A percentile compares a stretch with the other conserved stretches of the same genome.
phyloP scores from a whole-genome alignment of 1,140 invertebrate genomes.

The Nasonia vitripennis region DNA sequence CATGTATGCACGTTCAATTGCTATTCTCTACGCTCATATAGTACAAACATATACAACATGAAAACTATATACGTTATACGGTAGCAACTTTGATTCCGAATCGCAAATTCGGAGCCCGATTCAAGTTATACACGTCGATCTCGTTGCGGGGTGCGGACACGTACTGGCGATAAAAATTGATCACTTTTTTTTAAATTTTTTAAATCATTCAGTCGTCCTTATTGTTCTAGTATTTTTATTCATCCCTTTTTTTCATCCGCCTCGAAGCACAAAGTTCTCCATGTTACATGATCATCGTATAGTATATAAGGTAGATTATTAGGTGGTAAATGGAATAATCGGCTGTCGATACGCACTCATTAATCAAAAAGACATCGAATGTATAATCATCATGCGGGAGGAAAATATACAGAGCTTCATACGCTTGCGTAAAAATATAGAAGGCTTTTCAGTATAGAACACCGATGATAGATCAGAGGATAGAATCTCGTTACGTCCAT shows the following conservation, averaged over 20 bases:
- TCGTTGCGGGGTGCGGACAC: constrained; percentile 15
- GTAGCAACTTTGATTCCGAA: constrained; percentile 22
- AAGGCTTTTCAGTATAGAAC: not conserved
- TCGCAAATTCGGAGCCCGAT: constrained; percentile 12
- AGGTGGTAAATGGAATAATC: not conserved
- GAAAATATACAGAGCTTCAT: not conserved
- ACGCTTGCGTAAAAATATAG: constrained; percentile 1
- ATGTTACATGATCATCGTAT: not conserved
- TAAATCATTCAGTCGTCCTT: constrained; percentile 42
- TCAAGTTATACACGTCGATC: constrained; percentile 13
- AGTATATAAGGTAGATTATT: too few relatives aligned
- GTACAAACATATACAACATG: constrained; percentile 65
- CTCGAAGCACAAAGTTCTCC: not conserved
- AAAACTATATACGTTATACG: constrained; percentile 52
- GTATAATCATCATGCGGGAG: not conserved
- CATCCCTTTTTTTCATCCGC: not conserved
- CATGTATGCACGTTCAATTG: constrained; percentile 10
- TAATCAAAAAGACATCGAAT: not conserved
- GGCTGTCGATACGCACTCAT: not conserved
- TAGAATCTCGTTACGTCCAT: not conserved
- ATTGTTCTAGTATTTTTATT: constrained; percentile 27
- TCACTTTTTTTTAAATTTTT: constrained; percentile 22
- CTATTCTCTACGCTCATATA: constrained; percentile 52
- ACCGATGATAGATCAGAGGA: not conserved
- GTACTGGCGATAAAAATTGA: constrained; percentile 31